Evolutionary conservation across 2,797 vertebrate species (phyloP), one percentile per base, ranked within the genome.

Genomic region (Jordanella pulchra): DNA sequence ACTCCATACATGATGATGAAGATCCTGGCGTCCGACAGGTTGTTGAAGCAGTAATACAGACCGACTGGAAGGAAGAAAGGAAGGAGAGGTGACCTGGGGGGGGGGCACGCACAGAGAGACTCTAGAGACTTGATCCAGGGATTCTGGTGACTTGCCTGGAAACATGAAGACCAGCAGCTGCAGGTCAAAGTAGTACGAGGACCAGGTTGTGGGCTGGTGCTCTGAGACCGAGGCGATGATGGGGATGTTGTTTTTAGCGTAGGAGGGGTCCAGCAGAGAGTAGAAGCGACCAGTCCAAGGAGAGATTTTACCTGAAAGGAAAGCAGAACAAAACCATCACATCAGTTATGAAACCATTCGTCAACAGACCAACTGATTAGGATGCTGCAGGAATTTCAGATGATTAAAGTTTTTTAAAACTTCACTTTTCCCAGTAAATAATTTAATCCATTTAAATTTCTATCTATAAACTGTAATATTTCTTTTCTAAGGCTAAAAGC

Each of bases 1-100:
- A 99, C 98, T 0, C 98, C 98, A 0, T 99, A 99, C 97, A 99
- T 99, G 93, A 99, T 99, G 93, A 99, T 99, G 85, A 99, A 99
- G 79, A 99, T 99, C 54, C 98, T 96, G 76, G 97, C 96, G 0
- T 99, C 98, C 0, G 97, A 99, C 71, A 99, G 93, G 93, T 99
- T 97, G 89, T 97, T 99, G 91, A 99, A 99, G 92, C 98, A 99
- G 90, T 99, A 99, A 84, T 99, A 99, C 53, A 99, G 95, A 10
- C 98, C 98, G 28, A 99, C 98, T 99, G 91, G 15, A 48, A 69
- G 69, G n/a, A n/a, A 39, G 35, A 14, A 79, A 47, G 77, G 28
- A 3, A 42, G 87, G 75, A 82, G 25, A 61, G 0, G 86, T n/a
- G 54, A 0, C 23, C 13, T 0, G 28, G 27, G 76, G 35, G 30